These are phyloP conservation scores for Tapirus indicus DNA, from an alignment of 2,797 vertebrate genomes.

Conservation along the genomic window DNA sequence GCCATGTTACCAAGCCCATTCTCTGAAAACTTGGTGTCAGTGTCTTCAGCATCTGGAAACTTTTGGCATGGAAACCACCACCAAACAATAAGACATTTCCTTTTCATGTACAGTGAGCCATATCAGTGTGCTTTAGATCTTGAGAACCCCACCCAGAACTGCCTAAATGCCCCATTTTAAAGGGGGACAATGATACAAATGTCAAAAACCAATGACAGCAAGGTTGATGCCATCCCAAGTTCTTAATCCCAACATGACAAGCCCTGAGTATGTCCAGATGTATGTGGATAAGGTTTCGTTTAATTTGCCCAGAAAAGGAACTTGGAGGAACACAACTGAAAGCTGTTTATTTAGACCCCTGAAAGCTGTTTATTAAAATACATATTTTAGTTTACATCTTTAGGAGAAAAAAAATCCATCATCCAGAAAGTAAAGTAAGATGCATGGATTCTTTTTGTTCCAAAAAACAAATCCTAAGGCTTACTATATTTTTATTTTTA, in stretches of 20 bases:
- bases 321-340: not conserved
- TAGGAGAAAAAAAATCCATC: not conserved
- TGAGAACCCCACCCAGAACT: conserved; percentile 39
- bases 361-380: conserved; percentile 11
- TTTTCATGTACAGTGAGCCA: conserved; percentile 12
- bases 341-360: not conserved
- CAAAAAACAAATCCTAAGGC: not conserved
- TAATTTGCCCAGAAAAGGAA: conserved; percentile 47
- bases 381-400: not conserved
- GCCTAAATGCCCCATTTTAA: conserved; percentile 46
- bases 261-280: conserved; percentile 76
- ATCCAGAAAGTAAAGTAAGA: conserved; percentile 39
- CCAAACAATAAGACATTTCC: conserved; percentile 66
- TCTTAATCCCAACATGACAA: conserved; percentile 59
- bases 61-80: conserved; percentile 60
- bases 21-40: conserved; percentile 52
- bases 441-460: not conserved
- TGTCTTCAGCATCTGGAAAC: conserved; percentile 44
- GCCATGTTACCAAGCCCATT: not conserved
- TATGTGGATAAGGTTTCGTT: conserved; percentile 46
- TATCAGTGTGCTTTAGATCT: conserved; percentile 57
- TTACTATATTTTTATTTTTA: not conserved
- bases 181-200: conserved; percentile 48
- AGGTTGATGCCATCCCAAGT: conserved; percentile 45
- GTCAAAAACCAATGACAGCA: conserved; percentile 57